Conservation (phyloP, 2,797 vertebrate genomes). For the Periparus ater region DNA sequence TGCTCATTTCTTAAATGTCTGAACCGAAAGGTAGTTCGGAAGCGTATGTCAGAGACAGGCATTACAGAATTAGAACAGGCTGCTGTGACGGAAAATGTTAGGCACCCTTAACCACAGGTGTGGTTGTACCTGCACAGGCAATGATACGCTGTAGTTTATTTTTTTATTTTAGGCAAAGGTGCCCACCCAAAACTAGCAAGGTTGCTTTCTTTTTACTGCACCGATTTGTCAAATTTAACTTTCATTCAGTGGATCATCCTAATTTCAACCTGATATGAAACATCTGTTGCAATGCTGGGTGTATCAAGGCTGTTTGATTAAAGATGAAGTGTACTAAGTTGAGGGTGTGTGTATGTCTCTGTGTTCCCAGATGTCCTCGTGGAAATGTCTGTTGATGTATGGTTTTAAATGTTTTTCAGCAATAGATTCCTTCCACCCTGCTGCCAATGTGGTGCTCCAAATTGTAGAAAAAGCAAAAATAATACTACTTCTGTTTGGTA, state of each 20-base stretch:
- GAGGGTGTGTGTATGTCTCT: neutral
- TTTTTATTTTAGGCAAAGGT: constrained; percentile 8
- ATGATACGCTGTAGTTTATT: neutral
- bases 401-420: neutral
- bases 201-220: neutral
- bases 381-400: neutral
- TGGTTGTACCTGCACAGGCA: neutral
- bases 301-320: neutral
- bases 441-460: neutral
- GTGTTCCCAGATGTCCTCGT: neutral
- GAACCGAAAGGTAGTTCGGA: constrained; percentile 3
- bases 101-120: neutral
- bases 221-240: neutral
- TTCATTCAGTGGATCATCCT: neutral
- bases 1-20: neutral
- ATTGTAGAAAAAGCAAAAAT: neutral
- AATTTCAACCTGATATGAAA: neutral
- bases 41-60: neutral
- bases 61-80: neutral
- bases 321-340: neutral
- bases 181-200: neutral
- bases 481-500: neutral
- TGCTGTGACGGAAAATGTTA: constrained; percentile 21
- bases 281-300: neutral
- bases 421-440: neutral